These are phyloP conservation scores for Laupala kohalensis DNA, from an alignment of 1,140 invertebrate species.

Conservation along the genomic window DNA sequence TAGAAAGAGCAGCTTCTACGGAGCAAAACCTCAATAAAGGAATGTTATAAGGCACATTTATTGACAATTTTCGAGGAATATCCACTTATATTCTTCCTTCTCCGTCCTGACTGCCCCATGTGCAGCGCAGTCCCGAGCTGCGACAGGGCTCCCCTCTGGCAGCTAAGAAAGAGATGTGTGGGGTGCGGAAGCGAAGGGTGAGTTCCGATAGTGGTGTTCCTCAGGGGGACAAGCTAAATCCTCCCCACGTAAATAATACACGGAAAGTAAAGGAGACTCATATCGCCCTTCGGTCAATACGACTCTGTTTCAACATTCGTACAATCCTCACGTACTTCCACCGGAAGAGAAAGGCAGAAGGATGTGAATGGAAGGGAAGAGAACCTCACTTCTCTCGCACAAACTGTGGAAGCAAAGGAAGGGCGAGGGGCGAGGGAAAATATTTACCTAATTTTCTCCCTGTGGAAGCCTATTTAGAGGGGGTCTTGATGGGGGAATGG, in stretches of 20 bases:
- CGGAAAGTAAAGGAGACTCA: neutral
- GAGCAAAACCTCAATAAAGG: neutral
- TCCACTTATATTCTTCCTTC: neutral
- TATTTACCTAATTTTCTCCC: neutral
- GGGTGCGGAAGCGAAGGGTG: no score
- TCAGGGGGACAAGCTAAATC: no score
- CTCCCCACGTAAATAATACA: neutral
- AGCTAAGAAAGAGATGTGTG: no score
- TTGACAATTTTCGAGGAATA: neutral
- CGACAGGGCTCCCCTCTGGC: neutral
- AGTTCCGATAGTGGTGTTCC: no score
- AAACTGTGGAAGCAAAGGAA: no score
- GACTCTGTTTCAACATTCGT: neutral
- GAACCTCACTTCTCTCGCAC: no score
- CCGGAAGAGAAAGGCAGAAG: neutral
- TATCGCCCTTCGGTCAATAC: neutral
- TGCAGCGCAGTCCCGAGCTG: neutral
- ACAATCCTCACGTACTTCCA: neutral
- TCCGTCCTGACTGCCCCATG: neutral
- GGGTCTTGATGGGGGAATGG: neutral
- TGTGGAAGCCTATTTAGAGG: neutral
- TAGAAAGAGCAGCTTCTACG: neutral
- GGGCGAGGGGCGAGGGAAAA: neutral
- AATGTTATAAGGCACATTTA: neutral
- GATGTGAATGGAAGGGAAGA: neutral